Evolutionary conservation across 1,140 invertebrate species (phyloP).

Genomic region (Halesus radiatus): DNA sequence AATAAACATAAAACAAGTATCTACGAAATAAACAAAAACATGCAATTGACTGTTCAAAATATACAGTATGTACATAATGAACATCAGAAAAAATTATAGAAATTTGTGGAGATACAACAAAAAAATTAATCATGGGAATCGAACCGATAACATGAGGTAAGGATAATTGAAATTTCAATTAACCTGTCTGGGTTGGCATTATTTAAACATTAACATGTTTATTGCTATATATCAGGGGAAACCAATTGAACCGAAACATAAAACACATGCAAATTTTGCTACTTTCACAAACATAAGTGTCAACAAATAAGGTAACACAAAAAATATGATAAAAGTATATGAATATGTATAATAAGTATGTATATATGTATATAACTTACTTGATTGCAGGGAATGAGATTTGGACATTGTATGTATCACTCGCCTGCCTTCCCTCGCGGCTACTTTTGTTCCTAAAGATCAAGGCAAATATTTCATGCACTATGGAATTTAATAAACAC

Average conservation of each 20-base stretch:
- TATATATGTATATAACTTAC: conserved; percentile 75
- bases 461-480: conserved; percentile 66
- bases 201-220: too few relatives aligned
- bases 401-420: conserved; percentile 90
- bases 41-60: conserved; percentile 1
- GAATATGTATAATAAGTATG: too few relatives aligned
- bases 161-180: too few relatives aligned
- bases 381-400: conserved; percentile 92
- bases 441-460: conserved; percentile 68
- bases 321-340: neutral
- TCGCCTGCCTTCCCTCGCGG: conserved; percentile 77
- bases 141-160: too few relatives aligned
- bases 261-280: neutral
- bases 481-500: conserved; percentile 48
- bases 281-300: neutral
- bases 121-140: too few relatives aligned
- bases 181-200: too few relatives aligned
- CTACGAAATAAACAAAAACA: neutral
- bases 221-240: too few relatives aligned
- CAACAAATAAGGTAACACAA: neutral
- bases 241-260: too few relatives aligned
- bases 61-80: neutral
- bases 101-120: too few relatives aligned
- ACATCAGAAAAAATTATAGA: too few relatives aligned
- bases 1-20: too few relatives aligned